A percentile compares a stretch with the other conserved stretches of the same genome.
phyloP scores from a whole-genome alignment of 2,888 invertebrate species.

The Catocala nupta region DNA sequence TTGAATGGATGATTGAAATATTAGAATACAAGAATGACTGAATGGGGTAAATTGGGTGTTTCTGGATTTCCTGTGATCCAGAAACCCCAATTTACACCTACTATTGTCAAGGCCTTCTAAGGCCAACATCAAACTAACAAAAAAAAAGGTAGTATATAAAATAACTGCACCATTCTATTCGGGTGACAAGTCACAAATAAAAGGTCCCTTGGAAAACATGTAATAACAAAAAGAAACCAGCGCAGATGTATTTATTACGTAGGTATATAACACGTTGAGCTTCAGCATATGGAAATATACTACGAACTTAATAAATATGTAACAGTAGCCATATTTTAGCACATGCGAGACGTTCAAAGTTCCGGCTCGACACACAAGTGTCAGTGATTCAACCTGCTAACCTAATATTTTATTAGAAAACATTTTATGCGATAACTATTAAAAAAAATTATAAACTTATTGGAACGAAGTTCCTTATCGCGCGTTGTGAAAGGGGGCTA shows the following conservation, averaged over 20 bases:
- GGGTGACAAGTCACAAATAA: background rate
- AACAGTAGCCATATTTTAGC: slow-evolving; percentile 41
- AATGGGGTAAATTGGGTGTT: no score
- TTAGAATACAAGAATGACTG: no score
- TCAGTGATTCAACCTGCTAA: slow-evolving; percentile 17
- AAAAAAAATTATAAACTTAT: slow-evolving; percentile 22
- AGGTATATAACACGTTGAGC: background rate
- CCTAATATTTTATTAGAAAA: slow-evolving; percentile 23
- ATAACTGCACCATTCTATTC: background rate
- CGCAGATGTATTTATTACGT: background rate
- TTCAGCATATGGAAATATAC: slow-evolving; percentile 27
- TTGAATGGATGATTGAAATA: no score
- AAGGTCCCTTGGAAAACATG: slow-evolving; percentile 6
- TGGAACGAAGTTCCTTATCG: no score
- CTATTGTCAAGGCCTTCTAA: no score
- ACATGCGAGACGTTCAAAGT: slow-evolving; percentile 32
- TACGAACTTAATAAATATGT: slow-evolving; percentile 32
- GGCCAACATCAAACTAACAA: no score
- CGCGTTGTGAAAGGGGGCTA: no score
- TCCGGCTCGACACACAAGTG: slow-evolving; percentile 43
- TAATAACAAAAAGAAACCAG: background rate
- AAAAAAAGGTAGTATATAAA: no score
- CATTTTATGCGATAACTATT: slow-evolving; percentile 24
- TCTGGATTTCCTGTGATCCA: no score
- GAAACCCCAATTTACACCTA: no score